Conservation (phyloP, 2,113 vertebrate genomes). For the Melanocharis versteri region DNA sequence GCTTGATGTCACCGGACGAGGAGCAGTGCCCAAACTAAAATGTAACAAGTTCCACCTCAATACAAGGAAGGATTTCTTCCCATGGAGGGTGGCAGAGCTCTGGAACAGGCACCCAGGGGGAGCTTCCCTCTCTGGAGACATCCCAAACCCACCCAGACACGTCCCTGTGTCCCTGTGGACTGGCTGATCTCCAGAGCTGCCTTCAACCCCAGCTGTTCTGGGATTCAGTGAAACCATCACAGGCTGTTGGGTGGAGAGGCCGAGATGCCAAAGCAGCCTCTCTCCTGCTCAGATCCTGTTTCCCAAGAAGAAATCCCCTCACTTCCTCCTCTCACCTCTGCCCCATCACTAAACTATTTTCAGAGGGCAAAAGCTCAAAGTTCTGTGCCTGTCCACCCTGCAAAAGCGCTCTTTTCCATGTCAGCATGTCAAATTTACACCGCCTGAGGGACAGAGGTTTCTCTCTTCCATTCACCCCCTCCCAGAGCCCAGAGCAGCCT, state of each 20-base stretch:
- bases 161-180: not conserved
- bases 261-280: not conserved
- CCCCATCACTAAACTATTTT: not conserved
- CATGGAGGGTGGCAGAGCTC: not conserved
- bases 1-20: not conserved
- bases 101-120: not conserved
- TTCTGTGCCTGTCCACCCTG: not conserved
- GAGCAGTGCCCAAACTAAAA: not conserved
- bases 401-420: not conserved
- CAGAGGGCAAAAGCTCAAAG: not conserved
- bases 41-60: not conserved
- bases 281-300: not conserved
- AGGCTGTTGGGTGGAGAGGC: not conserved
- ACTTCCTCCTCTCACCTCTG: not conserved
- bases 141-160: not conserved
- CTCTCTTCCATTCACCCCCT: accelerated
- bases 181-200: not conserved
- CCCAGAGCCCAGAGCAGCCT: not conserved
- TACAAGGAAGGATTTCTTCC: accelerated
- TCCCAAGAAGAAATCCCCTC: not conserved
- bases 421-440: accelerated
- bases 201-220: not conserved
- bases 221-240: not conserved
- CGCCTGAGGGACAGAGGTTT: not conserved
- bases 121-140: not conserved